These are phyloP conservation scores for Sminthurides aquaticus DNA, from an alignment of 2,888 invertebrate species.

Conservation along the genomic window DNA sequence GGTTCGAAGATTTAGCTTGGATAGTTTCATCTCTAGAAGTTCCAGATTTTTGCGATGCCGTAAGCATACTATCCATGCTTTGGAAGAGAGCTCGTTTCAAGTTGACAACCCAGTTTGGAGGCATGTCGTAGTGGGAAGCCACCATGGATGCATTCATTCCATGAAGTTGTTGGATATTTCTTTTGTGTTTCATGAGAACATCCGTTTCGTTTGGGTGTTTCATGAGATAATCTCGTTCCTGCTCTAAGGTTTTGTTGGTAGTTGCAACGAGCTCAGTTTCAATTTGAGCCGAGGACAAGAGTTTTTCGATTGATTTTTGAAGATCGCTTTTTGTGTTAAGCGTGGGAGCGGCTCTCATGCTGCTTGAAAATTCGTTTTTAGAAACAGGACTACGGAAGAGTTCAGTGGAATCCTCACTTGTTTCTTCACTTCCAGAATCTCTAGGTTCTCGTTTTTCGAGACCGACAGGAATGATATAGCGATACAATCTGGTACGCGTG, in stretches of 20 bases:
- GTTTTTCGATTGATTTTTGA: slow-evolving; percentile 8
- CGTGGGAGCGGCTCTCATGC: neutral
- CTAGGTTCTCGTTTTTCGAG: slow-evolving; percentile 4
- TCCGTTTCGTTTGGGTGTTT: neutral
- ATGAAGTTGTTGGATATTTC: neutral
- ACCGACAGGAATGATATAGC: slow-evolving; percentile 16
- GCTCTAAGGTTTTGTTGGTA: neutral
- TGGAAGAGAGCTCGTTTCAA: slow-evolving; percentile 38
- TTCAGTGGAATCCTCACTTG: neutral
- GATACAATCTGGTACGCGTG: slow-evolving; percentile 9
- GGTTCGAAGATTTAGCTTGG: slow-evolving; percentile 16
- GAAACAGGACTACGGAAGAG: slow-evolving; percentile 3
- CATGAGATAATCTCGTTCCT: neutral
- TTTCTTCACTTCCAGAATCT: neutral
- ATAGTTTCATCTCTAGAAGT: slow-evolving; percentile 12
- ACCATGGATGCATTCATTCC: slow-evolving; percentile 3
- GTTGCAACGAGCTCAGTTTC: slow-evolving; percentile 9
- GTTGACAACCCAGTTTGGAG: slow-evolving; percentile 36
- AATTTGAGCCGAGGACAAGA: slow-evolving; percentile 17
- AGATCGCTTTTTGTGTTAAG: neutral
- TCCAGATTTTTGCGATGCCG: slow-evolving; percentile 1
- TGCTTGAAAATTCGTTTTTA: neutral
- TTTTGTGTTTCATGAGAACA: neutral
- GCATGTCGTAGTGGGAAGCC: slow-evolving; percentile 25
- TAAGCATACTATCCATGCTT: slow-evolving; percentile 27